A percentile compares a stretch with the other conserved stretches of the same genome.
Conservation (phyloP, 2,113 vertebrate genomes). For the Solenodon paradoxus region DNA sequence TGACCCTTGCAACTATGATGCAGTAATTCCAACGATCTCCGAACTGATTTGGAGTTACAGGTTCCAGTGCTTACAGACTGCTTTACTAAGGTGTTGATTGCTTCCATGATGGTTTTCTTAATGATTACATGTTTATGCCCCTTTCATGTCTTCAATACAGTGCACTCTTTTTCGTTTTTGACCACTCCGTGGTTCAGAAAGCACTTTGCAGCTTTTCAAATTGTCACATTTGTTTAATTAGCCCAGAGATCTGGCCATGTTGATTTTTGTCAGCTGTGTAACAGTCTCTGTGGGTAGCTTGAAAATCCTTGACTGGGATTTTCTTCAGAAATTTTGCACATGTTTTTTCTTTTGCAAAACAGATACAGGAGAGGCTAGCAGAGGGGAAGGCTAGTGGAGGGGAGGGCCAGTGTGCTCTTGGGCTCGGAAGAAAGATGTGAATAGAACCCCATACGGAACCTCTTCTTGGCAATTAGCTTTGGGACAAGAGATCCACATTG, state of each 20-base stretch:
- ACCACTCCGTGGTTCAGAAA: slow-evolving; percentile 50
- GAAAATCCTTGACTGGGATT: slow-evolving; percentile 65
- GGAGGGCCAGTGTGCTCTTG: not conserved
- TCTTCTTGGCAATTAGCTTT: slow-evolving; percentile 42
- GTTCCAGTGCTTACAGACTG: slow-evolving; percentile 51
- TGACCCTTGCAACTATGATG: not conserved
- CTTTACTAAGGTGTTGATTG: slow-evolving; percentile 67
- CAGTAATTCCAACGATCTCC: slow-evolving; percentile 56
- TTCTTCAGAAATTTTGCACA: slow-evolving; percentile 42
- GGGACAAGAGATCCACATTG: slow-evolving; percentile 36
- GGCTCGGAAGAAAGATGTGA: slow-evolving; percentile 35
- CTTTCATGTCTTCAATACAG: slow-evolving; percentile 57
- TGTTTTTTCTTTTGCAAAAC: slow-evolving; percentile 63
- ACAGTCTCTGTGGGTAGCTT: slow-evolving; percentile 65
- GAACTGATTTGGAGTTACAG: slow-evolving; percentile 54
- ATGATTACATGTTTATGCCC: slow-evolving; percentile 56
- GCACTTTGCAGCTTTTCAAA: slow-evolving; percentile 68
- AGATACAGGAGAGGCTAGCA: slow-evolving; percentile 8
- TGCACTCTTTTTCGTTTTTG: slow-evolving; percentile 54
- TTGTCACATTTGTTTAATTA: slow-evolving; percentile 80
- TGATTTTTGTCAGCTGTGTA: slow-evolving; percentile 72
- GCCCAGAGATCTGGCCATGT: slow-evolving; percentile 61
- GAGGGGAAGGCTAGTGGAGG: not conserved
- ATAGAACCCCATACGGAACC: not conserved
- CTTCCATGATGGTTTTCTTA: slow-evolving; percentile 28